Conservation (phyloP, 1,140 invertebrate genomes). For the Orius insidiosus region DNA sequence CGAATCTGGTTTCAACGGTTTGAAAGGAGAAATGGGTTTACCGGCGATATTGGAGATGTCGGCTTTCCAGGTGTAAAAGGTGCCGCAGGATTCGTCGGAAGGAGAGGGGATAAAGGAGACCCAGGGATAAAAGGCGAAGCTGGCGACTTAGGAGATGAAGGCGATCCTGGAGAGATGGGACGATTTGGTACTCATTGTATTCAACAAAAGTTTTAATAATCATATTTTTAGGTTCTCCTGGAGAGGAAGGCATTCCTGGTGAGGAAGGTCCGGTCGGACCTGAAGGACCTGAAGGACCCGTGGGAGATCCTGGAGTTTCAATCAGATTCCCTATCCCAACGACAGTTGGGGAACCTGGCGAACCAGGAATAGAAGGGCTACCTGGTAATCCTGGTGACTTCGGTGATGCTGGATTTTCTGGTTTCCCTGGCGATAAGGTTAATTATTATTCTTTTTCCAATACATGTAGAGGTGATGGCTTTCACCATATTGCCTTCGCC, state of each 20-base stretch:
- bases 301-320: slow-evolving; percentile 12
- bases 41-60: neutral
- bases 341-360: slow-evolving; percentile 22
- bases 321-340: too few species aligned
- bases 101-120: slow-evolving; percentile 47
- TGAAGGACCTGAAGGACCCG: slow-evolving; percentile 26
- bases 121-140: slow-evolving; percentile 35
- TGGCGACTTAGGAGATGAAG: slow-evolving; percentile 39
- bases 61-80: slow-evolving; percentile 40
- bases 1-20: neutral
- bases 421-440: slow-evolving; percentile 30
- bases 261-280: slow-evolving; percentile 27
- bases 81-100: slow-evolving; percentile 43
- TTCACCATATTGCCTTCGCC: too few species aligned
- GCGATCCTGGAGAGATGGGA: slow-evolving; percentile 33
- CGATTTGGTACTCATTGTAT: slow-evolving; percentile 7
- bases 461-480: too few species aligned
- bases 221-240: slow-evolving; percentile 25
- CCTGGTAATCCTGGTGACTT: slow-evolving; percentile 32
- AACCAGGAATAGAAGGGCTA: slow-evolving; percentile 23
- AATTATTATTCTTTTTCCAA: too few species aligned
- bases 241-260: slow-evolving; percentile 52
- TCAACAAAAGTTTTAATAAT: neutral
- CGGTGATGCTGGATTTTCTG: slow-evolving; percentile 31
- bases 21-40: slow-evolving; percentile 9